A percentile compares a stretch with the other conserved stretches of the same genome.
phyloP scores from a whole-genome alignment of 2,797 vertebrate genomes.

The Microchirus variegatus region DNA sequence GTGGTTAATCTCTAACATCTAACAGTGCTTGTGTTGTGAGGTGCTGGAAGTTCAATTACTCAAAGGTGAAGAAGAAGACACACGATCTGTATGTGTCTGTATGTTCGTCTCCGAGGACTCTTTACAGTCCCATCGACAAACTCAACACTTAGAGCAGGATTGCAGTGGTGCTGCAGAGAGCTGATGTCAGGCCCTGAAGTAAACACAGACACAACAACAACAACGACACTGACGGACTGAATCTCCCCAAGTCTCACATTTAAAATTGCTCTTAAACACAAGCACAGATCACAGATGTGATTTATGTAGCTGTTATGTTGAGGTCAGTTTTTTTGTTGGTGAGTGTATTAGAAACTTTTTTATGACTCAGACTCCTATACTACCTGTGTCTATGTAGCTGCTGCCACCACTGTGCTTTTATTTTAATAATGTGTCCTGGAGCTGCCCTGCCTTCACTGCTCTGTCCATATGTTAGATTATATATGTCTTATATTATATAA shows the following conservation, averaged over 20 bases:
- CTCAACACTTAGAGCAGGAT: conserved; percentile 13
- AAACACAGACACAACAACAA: no score
- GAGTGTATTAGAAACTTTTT: conserved; percentile 25
- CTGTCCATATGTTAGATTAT: conserved; percentile 28
- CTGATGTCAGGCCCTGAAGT: conserved; percentile 26
- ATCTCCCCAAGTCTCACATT: conserved; percentile 18
- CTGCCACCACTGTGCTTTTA: conserved; percentile 6
- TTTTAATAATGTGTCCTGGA: conserved; percentile 27
- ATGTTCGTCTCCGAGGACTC: conserved; percentile 2
- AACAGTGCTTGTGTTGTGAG: no score
- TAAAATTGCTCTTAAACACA: conserved; percentile 19
- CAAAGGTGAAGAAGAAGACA: no score
- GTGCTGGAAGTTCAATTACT: no score
- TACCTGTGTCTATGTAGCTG: conserved; percentile 1
- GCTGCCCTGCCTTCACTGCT: conserved; percentile 19
- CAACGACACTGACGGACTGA: conserved; percentile 11
- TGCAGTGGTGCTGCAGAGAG: conserved; percentile 10
- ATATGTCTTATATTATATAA: conserved; percentile 19
- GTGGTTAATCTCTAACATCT: no score
- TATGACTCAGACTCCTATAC: not conserved
- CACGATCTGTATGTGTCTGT: not conserved
- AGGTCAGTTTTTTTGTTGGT: conserved; percentile 13
- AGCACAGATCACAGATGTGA: not conserved
- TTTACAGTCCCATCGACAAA: conserved; percentile 8
- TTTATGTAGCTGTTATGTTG: not conserved